Percentiles rank a stretch among this genome's conserved stretches.
Evolutionary conservation across 1,140 invertebrate species (phyloP).

Genomic region (Drosophila equinoxialis): DNA sequence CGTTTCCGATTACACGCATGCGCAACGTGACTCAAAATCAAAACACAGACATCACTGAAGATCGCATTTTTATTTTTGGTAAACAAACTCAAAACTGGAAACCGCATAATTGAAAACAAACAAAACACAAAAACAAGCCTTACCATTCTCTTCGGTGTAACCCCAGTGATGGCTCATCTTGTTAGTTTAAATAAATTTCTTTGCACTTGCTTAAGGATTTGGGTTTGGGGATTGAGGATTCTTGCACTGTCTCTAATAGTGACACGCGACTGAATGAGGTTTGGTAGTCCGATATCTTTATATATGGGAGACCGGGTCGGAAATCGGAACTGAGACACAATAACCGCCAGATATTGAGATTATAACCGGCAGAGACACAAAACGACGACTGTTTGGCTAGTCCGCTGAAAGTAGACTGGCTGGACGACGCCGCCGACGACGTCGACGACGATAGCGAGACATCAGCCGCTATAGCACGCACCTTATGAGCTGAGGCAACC

Average conservation of each 20-base stretch:
- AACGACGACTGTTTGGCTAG: slow-evolving; percentile 60
- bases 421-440: slow-evolving; percentile 35
- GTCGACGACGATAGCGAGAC: slow-evolving; percentile 24
- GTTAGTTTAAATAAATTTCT: slow-evolving; percentile 18
- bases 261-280: slow-evolving; percentile 56
- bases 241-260: slow-evolving; percentile 50
- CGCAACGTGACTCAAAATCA: slow-evolving; percentile 52
- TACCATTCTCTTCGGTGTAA: slow-evolving; percentile 80
- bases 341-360: slow-evolving; percentile 20
- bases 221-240: slow-evolving; percentile 31
- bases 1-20: slow-evolving; percentile 37
- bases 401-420: slow-evolving; percentile 69
- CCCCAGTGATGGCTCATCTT: slow-evolving; percentile 82
- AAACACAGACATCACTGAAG: slow-evolving; percentile 21
- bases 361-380: slow-evolving; percentile 21
- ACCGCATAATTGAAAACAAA: slow-evolving; percentile 23
- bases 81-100: slow-evolving; percentile 43
- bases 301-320: slow-evolving; percentile 22
- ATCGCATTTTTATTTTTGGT: slow-evolving; percentile 24
- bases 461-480: slow-evolving; percentile 46
- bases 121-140: slow-evolving; percentile 37
- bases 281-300: slow-evolving; percentile 50
- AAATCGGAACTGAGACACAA: slow-evolving; percentile 18
- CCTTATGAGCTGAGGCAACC: slow-evolving; percentile 41
- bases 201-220: slow-evolving; percentile 25